A percentile compares a stretch with the other conserved stretches of the same genome.
phyloP scores from a whole-genome alignment of 30 jellyfish, hydroid and myxozoan genomes.

The Nemopilema nomurai region DNA sequence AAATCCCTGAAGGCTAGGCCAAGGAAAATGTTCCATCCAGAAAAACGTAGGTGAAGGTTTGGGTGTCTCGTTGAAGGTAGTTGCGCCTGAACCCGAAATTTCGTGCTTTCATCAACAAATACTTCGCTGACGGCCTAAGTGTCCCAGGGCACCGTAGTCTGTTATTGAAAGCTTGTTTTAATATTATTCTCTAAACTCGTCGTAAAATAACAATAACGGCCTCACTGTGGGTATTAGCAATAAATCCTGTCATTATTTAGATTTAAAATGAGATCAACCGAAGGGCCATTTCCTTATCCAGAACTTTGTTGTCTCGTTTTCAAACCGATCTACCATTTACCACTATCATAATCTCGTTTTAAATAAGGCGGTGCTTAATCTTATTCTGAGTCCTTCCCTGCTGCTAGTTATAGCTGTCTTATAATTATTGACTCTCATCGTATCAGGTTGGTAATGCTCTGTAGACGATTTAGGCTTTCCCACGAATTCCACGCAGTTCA shows the following conservation, averaged over 20 bases:
- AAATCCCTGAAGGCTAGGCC: too few species aligned
- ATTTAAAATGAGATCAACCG: constrained; percentile 7
- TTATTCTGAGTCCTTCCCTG: neutral
- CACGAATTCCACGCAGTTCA: neutral
- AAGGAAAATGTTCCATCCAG: too few species aligned
- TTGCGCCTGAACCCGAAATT: neutral
- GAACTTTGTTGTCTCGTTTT: constrained; percentile 7
- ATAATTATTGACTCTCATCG: neutral
- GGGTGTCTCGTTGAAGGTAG: neutral
- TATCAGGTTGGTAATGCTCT: neutral
- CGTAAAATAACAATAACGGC: neutral
- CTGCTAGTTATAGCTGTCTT: neutral
- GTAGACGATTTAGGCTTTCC: neutral
- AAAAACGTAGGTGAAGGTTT: too few species aligned
- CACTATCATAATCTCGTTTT: neutral
- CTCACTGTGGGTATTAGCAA: neutral
- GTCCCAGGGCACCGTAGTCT: neutral
- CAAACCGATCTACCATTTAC: neutral
- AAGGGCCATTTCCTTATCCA: constrained; percentile 1
- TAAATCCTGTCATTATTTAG: neutral
- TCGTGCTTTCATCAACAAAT: neutral
- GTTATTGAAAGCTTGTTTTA: neutral
- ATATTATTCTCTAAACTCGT: neutral
- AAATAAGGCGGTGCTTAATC: neutral
- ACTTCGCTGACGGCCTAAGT: neutral